These are phyloP conservation scores for Metalampra italica DNA, from an alignment of 2,888 invertebrate genomes.

Conservation along the genomic window DNA sequence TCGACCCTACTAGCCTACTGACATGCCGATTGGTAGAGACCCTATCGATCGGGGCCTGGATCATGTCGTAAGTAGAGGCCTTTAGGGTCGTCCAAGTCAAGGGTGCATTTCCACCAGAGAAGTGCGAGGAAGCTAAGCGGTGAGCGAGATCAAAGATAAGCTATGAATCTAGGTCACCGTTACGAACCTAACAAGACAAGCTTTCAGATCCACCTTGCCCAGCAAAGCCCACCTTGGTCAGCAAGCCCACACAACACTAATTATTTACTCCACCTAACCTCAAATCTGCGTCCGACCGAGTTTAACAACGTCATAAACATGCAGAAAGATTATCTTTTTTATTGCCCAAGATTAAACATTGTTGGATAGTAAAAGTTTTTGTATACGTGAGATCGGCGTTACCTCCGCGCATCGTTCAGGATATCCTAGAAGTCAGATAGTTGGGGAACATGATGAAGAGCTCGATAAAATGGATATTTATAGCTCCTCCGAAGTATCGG, in stretches of 20 bases:
- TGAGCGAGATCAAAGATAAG: no score
- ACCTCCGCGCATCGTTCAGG: not conserved
- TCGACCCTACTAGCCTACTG: no score
- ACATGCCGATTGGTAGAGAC: no score
- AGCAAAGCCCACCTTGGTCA: not conserved
- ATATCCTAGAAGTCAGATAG: not conserved
- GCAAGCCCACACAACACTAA: conserved; percentile 1
- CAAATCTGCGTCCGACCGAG: conserved; percentile 1
- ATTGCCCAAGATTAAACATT: conserved; percentile 11
- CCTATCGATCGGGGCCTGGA: no score
- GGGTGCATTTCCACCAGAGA: no score
- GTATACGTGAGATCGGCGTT: not conserved
- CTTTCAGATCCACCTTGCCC: no score
- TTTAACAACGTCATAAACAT: conserved; percentile 11
- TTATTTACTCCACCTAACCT: conserved; percentile 2
- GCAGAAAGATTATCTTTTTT: conserved; percentile 11
- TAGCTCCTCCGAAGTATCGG: no score
- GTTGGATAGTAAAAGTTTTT: conserved; percentile 8
- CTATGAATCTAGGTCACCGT: no score
- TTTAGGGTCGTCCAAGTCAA: no score
- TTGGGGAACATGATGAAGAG: not conserved
- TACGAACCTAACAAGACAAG: no score
- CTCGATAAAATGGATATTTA: not conserved
- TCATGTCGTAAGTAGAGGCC: no score
- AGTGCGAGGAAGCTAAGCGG: no score